Percentiles rank a stretch among this genome's conserved stretches.
Evolutionary conservation across 2,113 vertebrate species (phyloP).

Genomic region (Nestor notabilis): DNA sequence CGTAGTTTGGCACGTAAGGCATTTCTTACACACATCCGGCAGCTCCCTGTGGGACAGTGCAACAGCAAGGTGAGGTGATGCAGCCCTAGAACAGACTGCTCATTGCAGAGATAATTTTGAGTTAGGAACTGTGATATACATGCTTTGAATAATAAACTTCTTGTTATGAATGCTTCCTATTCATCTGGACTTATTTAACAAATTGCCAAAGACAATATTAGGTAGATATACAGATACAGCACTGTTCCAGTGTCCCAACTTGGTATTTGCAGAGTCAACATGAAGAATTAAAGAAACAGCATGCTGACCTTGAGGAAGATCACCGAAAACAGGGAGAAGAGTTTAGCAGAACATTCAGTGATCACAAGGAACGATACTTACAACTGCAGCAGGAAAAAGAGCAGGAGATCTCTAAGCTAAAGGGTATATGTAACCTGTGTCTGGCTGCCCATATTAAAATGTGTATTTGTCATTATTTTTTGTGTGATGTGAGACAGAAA

Average conservation of each 20-base stretch:
- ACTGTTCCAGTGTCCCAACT: background rate
- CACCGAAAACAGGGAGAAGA: slow-evolving; percentile 88
- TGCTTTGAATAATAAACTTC: slow-evolving; percentile 42
- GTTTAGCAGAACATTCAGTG: slow-evolving; percentile 83
- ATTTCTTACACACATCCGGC: background rate
- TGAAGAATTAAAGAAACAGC: slow-evolving; percentile 93
- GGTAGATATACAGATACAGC: background rate
- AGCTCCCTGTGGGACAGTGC: background rate
- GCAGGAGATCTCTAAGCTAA: slow-evolving; percentile 87
- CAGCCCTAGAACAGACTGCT: background rate
- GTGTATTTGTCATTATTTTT: background rate
- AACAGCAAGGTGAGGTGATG: background rate
- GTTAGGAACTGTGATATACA: background rate
- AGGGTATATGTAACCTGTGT: slow-evolving; percentile 79
- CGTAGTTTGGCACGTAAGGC: background rate
- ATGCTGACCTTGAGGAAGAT: slow-evolving; percentile 87
- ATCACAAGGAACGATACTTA: slow-evolving; percentile 86
- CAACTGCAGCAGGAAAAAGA: slow-evolving; percentile 90
- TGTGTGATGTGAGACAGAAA: background rate
- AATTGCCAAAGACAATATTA: slow-evolving; percentile 45
- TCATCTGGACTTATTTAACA: slow-evolving; percentile 30
- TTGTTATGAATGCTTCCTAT: slow-evolving; percentile 20
- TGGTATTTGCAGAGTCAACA: slow-evolving; percentile 88
- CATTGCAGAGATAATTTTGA: slow-evolving; percentile 15
- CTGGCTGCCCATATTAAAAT: background rate